A percentile compares a stretch with the other conserved stretches of the same genome.
Evolutionary conservation across 2,797 vertebrate species (phyloP).

Genomic region (Betta splendens): DNA sequence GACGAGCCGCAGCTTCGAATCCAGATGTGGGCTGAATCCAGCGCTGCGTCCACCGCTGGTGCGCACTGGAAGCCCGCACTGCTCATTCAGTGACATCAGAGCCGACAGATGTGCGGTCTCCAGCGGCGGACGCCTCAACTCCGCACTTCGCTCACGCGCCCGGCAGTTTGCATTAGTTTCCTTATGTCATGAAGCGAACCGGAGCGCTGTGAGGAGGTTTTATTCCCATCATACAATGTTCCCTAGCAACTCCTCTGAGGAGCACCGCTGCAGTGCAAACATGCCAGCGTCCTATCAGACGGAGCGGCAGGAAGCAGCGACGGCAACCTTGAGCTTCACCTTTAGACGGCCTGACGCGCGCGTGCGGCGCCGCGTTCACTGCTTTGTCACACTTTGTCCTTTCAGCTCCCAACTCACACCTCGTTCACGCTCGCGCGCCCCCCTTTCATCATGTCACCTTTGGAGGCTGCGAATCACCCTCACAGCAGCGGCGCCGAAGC

Average conservation of each 20-base stretch:
- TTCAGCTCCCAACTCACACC: background rate
- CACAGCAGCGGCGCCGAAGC: background rate
- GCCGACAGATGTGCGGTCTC: constrained; percentile 55
- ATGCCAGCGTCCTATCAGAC: constrained; percentile 11
- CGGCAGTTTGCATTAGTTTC: background rate
- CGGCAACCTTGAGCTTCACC: constrained; percentile 3
- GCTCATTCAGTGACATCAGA: constrained; percentile 79
- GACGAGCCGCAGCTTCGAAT: background rate
- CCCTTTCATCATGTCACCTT: background rate
- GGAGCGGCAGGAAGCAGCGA: constrained; percentile 21
- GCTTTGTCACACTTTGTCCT: constrained; percentile 1
- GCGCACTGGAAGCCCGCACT: constrained; percentile 70
- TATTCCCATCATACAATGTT: constrained; percentile 30
- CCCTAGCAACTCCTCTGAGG: constrained; percentile 35
- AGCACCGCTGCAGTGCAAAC: constrained; percentile 16
- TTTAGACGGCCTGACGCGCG: background rate
- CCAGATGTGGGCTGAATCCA: constrained; percentile 18
- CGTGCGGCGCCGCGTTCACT: no score
- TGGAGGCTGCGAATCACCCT: background rate
- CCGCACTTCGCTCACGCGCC: no score
- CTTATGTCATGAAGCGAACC: no score
- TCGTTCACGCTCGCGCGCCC: constrained; percentile 1
- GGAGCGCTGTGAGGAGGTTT: background rate
- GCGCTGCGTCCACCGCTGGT: constrained; percentile 62
- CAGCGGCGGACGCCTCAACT: constrained; percentile 30